Conservation (phyloP, 92 coral and sea anemone genomes). For the Diadumene lineata region DNA sequence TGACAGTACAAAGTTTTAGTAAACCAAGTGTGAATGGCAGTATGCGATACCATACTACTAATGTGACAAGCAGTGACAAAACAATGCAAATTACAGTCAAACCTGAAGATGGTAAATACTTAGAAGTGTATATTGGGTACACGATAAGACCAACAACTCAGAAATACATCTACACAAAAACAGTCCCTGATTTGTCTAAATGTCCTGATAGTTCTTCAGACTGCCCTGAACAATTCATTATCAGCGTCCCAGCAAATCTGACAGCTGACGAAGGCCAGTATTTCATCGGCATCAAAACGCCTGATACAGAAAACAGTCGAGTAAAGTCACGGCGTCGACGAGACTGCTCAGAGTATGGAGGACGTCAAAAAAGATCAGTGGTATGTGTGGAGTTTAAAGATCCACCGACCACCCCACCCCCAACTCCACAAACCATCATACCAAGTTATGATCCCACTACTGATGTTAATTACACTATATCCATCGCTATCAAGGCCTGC, state of each 20-base stretch:
- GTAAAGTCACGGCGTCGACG: conserved; percentile 37
- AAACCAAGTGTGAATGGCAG: conserved; percentile 67
- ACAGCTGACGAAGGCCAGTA: conserved; percentile 68
- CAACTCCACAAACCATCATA: conserved; percentile 51
- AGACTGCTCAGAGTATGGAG: conserved; percentile 63
- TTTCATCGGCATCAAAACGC: conserved; percentile 57
- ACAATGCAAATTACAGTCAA: conserved; percentile 54
- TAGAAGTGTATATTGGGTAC: conserved; percentile 57
- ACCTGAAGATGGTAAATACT: conserved; percentile 54
- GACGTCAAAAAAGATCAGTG: conserved; percentile 68
- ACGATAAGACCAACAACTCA: conserved; percentile 59
- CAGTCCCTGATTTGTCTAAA: conserved; percentile 71
- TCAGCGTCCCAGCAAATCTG: conserved; percentile 43
- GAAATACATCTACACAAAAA: conserved; percentile 40
- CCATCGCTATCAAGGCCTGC: conserved; percentile 73
- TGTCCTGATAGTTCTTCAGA: conserved; percentile 36
- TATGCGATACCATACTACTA: conserved; percentile 67
- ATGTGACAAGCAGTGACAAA: conserved; percentile 56
- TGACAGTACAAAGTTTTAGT: conserved; percentile 33
- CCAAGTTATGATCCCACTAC: conserved; percentile 66
- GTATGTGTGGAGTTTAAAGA: conserved; percentile 82
- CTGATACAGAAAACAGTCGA: not conserved
- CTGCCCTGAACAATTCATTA: not conserved
- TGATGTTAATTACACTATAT: conserved; percentile 73
- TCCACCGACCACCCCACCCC: conserved; percentile 86